phyloP scores from a whole-genome alignment of 2,113 vertebrate genomes.

The Nansenia antarctica region DNA sequence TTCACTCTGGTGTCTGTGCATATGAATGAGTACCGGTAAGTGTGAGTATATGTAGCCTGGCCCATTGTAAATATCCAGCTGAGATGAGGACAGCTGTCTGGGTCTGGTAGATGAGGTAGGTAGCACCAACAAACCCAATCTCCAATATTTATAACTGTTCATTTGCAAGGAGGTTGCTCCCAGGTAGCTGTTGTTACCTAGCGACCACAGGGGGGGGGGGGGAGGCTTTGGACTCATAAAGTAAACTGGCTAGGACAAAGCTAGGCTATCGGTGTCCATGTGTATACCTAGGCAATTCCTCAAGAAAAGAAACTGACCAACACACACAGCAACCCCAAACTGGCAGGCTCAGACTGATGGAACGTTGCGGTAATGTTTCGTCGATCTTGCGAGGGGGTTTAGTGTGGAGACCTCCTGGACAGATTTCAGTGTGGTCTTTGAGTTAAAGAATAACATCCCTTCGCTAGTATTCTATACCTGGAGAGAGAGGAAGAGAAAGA shows the following conservation, averaged over 20 bases:
- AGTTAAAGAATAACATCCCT: conserved; percentile 11
- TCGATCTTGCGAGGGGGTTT: not conserved
- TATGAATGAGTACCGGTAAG: not conserved
- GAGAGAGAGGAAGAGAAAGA: conserved; percentile 1
- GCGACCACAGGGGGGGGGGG: not conserved
- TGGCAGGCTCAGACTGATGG: not conserved
- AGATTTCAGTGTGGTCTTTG: not conserved
- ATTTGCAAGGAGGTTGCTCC: not conserved
- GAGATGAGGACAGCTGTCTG: not conserved
- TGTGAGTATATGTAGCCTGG: not conserved
- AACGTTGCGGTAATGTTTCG: conserved; percentile 5
- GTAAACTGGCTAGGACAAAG: not conserved
- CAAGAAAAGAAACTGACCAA: conserved; percentile 1
- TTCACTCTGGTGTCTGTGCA: not conserved
- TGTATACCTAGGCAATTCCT: not conserved
- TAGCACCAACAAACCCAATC: not conserved
- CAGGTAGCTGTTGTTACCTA: not conserved
- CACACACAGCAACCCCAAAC: not conserved
- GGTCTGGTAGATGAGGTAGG: not conserved
- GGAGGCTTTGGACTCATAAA: not conserved
- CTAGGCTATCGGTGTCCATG: not conserved
- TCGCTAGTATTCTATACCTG: conserved; percentile 15
- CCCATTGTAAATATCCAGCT: not conserved
- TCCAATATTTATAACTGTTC: conserved; percentile 10
- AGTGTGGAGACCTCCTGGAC: not conserved